Evolutionary conservation across 2,888 invertebrate genomes (phyloP), one percentile per base, ranked within the genome.

Genomic region (Teinopalpus imperialis): DNA sequence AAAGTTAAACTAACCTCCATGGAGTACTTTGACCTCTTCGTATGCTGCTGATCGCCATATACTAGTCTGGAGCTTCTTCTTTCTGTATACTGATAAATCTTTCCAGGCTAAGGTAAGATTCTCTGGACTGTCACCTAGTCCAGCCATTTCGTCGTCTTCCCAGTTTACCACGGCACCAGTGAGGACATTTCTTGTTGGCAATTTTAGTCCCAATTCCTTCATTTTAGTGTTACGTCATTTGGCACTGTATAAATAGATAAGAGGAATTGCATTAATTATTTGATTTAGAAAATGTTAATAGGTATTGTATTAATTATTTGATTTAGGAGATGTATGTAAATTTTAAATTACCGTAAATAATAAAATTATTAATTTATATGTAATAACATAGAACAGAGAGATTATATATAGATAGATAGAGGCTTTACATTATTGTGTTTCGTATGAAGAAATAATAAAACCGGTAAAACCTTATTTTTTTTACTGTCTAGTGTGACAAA

Each of bases 71-170:
- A 64, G 69, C 44, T 89, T 90, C 64, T 78, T 89, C 59, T 69
- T 81, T 26, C 89, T 78, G 54, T 87, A 90, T 1, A 90, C 89
- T 0, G 88, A 89, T 0, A 90, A 74, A 54, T 90, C 86, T 48
- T 88, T 89, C 90, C 90, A 90, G 0, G 90, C 68, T 20, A 90
- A 59, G 0, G 88, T 89, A 21, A 90, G 74, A 65, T 85, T 82
- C 45, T 74, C 77, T 0, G 79, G 81, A 3, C 53, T 66, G 48
- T 82, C 85, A 0, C 71, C 75, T 18, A 72, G 53, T 2, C 71
- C 55, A 0, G 78, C 70, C 52, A 82, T 54, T 37, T 86, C 85
- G 26, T 83, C 85, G 12, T 86, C 83, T 1, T 83, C 82, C 86
- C 85, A 87, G 63, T 85, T 85, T 12, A 87, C 85, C 7, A 85